Conservation (phyloP, 1,140 invertebrate species). For the Drosophila kikkawai region DNA sequence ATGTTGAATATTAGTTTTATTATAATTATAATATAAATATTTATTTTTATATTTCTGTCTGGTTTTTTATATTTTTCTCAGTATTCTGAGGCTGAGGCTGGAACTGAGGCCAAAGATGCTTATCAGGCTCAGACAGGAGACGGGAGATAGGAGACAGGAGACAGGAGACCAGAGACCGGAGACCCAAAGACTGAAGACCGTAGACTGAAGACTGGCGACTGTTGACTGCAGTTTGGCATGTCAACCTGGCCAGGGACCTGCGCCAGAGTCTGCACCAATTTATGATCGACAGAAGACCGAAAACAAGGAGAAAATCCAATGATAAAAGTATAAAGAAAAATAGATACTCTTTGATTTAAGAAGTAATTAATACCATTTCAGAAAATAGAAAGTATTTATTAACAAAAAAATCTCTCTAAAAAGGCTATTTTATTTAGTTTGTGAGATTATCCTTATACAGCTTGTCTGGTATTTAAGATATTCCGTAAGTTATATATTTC, state of each 20-base stretch:
- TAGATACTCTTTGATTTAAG: conserved; percentile 6
- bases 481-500: too few relatives aligned
- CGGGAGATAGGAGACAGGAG: conserved; percentile 42
- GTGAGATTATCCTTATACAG: too few relatives aligned
- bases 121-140: conserved; percentile 69
- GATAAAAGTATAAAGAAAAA: background rate
- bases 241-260: conserved; percentile 34
- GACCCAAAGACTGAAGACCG: conserved; percentile 14
- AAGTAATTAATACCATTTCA: too few relatives aligned
- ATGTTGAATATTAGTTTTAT: too few relatives aligned
- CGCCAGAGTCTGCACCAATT: conserved; percentile 70
- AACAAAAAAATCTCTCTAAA: too few relatives aligned
- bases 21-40: background rate
- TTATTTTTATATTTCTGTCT: too few relatives aligned
- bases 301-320: conserved; percentile 25
- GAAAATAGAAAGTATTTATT: too few relatives aligned
- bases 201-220: conserved; percentile 45
- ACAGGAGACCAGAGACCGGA: conserved; percentile 27
- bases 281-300: conserved; percentile 74
- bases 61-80: background rate
- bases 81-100: conserved; percentile 12
- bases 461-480: too few relatives aligned
- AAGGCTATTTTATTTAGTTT: too few relatives aligned
- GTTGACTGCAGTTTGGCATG: conserved; percentile 55
- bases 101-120: conserved; percentile 60